These are phyloP conservation scores for Timema podura DNA, from an alignment of 2,888 invertebrate species.

Conservation along the genomic window DNA sequence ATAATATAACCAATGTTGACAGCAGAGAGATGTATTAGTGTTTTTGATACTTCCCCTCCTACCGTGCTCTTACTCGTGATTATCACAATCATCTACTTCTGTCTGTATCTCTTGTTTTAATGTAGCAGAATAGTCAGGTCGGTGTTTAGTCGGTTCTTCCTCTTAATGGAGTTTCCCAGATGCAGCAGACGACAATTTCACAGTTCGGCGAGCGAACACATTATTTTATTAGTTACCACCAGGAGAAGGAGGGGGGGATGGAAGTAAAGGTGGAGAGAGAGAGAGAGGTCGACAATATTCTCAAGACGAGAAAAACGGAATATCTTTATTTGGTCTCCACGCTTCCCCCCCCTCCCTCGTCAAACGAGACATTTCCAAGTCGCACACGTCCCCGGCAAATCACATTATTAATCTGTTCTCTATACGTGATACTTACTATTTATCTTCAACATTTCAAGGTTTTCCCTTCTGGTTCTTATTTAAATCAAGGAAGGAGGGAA, in stretches of 20 bases:
- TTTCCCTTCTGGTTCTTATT: no score
- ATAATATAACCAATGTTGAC: no score
- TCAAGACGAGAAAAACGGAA: neutral
- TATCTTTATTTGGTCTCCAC: no score
- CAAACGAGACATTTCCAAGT: slow-evolving; percentile 7
- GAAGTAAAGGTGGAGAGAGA: neutral
- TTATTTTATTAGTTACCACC: slow-evolving; percentile 7
- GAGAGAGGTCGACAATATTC: neutral
- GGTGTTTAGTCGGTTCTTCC: no score
- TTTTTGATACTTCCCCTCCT: no score
- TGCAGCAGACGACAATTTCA: neutral
- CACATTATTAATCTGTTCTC: slow-evolving; percentile 26
- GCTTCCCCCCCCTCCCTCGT: neutral
- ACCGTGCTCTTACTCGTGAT: no score
- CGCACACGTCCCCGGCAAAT: slow-evolving; percentile 21
- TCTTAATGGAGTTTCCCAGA: no score
- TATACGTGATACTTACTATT: slow-evolving; percentile 21
- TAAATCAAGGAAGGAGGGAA: no score
- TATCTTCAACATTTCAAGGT: neutral
- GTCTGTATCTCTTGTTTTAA: no score
- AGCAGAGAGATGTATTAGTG: no score
- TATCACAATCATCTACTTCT: no score
- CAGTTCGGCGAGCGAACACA: slow-evolving; percentile 2
- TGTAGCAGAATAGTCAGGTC: no score
- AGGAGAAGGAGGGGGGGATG: neutral